Evolutionary conservation across 2,113 vertebrate species (phyloP), one percentile per base, ranked within the genome.

Genomic region (Clupea harengus): DNA sequence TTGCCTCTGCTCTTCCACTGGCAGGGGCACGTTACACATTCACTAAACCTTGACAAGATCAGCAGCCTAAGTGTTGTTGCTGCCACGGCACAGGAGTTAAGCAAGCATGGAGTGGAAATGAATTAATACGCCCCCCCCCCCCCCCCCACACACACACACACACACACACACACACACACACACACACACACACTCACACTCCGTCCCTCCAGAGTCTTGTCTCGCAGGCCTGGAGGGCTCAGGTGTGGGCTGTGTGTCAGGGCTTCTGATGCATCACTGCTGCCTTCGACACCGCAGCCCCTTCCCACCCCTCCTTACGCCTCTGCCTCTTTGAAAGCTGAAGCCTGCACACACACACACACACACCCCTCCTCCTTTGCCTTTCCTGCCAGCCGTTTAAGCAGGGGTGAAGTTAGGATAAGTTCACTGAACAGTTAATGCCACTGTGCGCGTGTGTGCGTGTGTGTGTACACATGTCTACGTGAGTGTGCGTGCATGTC

Each of bases 191-290:
- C 52, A 45, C 82, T 54, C 50, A 32, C 32, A 49, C 50, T 7
- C 10, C 15, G 6, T 47, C 32, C 25, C 57, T 22, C 72, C 25
- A 78, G 72, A 78, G 32, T 78, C 10, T 32, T 78, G 72, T 44
- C 28, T 78, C 11, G 72, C 13, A 32, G 4, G 72, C 72, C 72
- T 78, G 28, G 81, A 54, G 88, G 82, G 88, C 88, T 89, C 88
- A 89, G 84, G 86, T 87, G 86, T 85, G 78, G 80, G 20, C 64
- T 60, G 47, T 80, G 67, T 72, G 82, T 78, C 32, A 32, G 32
- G 15, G 72, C 72, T 28, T 78, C 72, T 78, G 72, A 78, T 78
- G 72, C 72, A 32, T 78, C 47, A 44, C 75, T 49, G 75, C 75
- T 87, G 82, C 84, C 44, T 82, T 54, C 85, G 45, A 28, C 28